phyloP scores from a whole-genome alignment of 2,113 vertebrate species.

The Mustela lutreola region DNA sequence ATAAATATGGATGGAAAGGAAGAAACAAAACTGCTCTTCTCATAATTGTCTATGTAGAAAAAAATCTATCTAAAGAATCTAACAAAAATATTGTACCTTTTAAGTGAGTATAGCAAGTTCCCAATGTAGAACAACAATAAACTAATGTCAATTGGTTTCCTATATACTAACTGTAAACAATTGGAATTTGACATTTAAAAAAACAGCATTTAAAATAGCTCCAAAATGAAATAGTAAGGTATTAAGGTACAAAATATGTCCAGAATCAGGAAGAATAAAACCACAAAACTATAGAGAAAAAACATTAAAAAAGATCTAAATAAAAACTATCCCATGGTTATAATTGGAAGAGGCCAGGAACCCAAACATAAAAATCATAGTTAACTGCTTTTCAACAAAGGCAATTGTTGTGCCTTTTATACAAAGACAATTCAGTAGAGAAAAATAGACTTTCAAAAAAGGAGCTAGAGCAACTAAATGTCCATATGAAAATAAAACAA shows the following conservation, averaged over 20 bases:
- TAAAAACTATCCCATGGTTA: background rate
- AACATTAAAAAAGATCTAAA: background rate
- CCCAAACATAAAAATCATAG: background rate
- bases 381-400: background rate
- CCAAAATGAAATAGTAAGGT: background rate
- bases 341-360: background rate
- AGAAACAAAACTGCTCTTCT: background rate
- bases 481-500: background rate
- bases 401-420: background rate
- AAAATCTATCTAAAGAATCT: background rate
- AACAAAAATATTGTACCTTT: background rate
- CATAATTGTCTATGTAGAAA: background rate
- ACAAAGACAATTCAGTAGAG: background rate
- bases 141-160: background rate
- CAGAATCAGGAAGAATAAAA: background rate
- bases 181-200: background rate
- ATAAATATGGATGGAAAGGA: background rate
- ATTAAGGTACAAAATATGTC: background rate
- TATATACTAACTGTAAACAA: background rate
- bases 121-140: background rate
- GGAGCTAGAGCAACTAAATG: too few relatives aligned
- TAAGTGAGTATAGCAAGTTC: background rate
- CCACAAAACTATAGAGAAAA: background rate
- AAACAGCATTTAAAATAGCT: background rate
- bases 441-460: background rate